Base-by-base conservation (phyloP, 2,113 vertebrate genomes). In the Amphiprion percula region DNA sequence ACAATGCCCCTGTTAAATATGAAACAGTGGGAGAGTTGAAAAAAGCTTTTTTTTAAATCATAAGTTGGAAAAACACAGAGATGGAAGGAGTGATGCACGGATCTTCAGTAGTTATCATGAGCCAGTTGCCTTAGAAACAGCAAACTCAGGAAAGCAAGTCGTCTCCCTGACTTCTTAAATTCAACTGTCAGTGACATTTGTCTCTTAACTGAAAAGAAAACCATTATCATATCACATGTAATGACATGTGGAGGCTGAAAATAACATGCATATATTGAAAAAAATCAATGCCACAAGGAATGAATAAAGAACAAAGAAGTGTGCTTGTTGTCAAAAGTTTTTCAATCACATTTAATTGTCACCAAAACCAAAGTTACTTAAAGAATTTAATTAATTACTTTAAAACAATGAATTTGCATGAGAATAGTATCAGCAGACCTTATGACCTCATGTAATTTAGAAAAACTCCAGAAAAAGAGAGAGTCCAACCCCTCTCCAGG, bases 81-180 rank as follows among this genome's bases (percentile, higher is more conserved):
- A 75, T 80, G 66, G 68, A 76, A 81, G 70, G 63, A 19, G 5
- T 55, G 49, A 21, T 49, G 50, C 65, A 80, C 83, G 82, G 71
- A 76, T 86, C 76, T 61, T 44, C 8, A 11, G 46, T 33, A 85
- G 39, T 69, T 49, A 67, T 59, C 53, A 69, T 44, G 15, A 87
- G 61, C 44, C 46, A 14, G 90, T 90, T 85, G 82, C 89, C 88
- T 21, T 85, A 83, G 90, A 75, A 87, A 92, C 90, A 70, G 41
- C 78, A 72, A 24, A 52, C 61, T 37, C 30, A 65, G 16, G n/a
- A 59, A 84, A 67, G 41, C 75, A 11, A 79, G 80, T 80, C 80
- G 7, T 78, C 8, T 37, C 65, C 10, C n/a, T 76, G 50, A 84
- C 65, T 74, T 72, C 6, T 46, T 74, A 39, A 64, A 53, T 59